A percentile compares a stretch with the other conserved stretches of the same genome.
Conservation (phyloP, 2,113 vertebrate genomes). For the Xerus inauris region DNA sequence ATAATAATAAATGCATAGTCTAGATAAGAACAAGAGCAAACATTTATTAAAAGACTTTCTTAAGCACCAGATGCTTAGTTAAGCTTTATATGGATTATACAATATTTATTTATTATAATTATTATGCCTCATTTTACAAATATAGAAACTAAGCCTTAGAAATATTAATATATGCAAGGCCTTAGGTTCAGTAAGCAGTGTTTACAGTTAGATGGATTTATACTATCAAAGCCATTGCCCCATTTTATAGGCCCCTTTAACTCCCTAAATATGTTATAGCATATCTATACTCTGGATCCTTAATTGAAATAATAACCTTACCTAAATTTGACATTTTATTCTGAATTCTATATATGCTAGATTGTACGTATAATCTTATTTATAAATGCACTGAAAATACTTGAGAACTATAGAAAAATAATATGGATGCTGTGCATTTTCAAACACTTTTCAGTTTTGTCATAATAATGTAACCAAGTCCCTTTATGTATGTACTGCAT, state of each 20-base stretch:
- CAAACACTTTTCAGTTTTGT: not conserved
- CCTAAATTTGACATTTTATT: not conserved
- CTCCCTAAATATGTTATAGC: not conserved
- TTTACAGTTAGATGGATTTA: not conserved
- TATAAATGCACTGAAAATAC: not conserved
- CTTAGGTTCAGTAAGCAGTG: not conserved
- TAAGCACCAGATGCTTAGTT: not conserved
- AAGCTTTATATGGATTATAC: not conserved
- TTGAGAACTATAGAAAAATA: not conserved
- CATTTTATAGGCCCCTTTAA: not conserved
- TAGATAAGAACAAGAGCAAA: not conserved
- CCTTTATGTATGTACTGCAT: not conserved
- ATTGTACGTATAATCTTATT: not conserved
- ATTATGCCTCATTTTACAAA: conserved; percentile 6
- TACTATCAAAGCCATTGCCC: not conserved
- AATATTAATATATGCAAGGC: not conserved
- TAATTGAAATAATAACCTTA: conserved; percentile 27
- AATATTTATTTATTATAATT: conserved; percentile 10
- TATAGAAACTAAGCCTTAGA: not conserved
- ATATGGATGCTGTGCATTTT: not conserved
- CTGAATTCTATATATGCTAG: not conserved
- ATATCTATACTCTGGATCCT: not conserved
- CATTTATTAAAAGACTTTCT: not conserved
- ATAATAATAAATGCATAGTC: not conserved
- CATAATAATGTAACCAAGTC: not conserved